Base-by-base conservation (phyloP, 1,140 invertebrate species). In the Sycophila sp. region DNA sequence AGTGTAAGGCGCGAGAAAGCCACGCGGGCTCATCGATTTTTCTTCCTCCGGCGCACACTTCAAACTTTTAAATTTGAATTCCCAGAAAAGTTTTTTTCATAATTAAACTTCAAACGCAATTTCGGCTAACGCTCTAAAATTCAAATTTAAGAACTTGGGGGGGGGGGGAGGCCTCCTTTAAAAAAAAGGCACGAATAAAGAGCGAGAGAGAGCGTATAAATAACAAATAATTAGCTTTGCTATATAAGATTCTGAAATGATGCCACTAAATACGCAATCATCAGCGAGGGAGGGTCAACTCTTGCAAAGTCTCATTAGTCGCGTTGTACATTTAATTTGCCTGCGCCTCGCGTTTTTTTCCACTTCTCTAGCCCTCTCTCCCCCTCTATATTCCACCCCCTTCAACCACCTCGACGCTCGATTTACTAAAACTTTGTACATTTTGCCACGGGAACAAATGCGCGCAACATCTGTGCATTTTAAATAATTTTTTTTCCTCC, bases 141-240 rank as follows among this genome's bases (percentile, higher is more conserved):
- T 63, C 42, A 63, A 63, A 63, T 63, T 63, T 49, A 63, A 63
- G 49, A 49, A 63, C 60, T 63, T 63, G 1, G 34, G 22, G 8
- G n/a, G 15, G 11, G n/a, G n/a, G n/a, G n/a, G n/a, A n/a, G n/a
- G n/a, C n/a, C n/a, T n/a, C n/a, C n/a, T n/a, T n/a, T n/a, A n/a
- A n/a, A n/a, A n/a, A n/a, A n/a, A n/a, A n/a, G n/a, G n/a, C n/a
- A n/a, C n/a, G n/a, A n/a, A n/a, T n/a, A n/a, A n/a, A n/a, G n/a
- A n/a, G n/a, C n/a, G n/a, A n/a, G n/a, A n/a, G 1, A 22, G 30
- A 24, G 28, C 6, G 10, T 2, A 36, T 51, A 64, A 53, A 64
- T 51, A 49, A 51, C 53, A 51, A 49, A 64, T 49, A 32, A 47
- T 24, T 30, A 64, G 19, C 13, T 19, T 11, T 53, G 26, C 28